Evolutionary conservation across 1,140 invertebrate species (phyloP).

Genomic region (Penaeus indicus): DNA sequence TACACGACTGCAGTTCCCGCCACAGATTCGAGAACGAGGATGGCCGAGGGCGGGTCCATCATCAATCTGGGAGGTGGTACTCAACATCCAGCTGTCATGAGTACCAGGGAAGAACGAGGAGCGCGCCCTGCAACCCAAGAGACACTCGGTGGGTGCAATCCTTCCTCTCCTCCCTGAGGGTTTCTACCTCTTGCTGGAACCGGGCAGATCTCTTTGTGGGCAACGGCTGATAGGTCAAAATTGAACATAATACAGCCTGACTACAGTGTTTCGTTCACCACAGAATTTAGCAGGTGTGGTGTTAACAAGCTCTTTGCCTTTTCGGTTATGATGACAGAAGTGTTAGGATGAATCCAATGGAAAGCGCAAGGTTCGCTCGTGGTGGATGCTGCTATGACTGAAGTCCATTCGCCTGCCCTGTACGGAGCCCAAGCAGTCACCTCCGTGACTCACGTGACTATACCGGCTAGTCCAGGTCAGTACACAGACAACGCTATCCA

Average conservation of each 20-base stretch:
- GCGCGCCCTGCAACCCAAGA: background rate
- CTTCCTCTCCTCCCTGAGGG: conserved; percentile 20
- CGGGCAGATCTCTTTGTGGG: conserved; percentile 40
- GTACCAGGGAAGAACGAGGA: background rate
- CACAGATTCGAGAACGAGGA: conserved; percentile 31
- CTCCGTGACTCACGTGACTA: background rate
- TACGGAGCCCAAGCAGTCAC: conserved; percentile 28
- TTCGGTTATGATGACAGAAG: conserved; percentile 40
- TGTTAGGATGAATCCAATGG: conserved; percentile 43
- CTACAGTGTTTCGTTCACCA: background rate
- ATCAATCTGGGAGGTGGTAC: conserved; percentile 50
- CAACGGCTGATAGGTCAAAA: conserved; percentile 25
- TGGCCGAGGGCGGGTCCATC: conserved; percentile 9
- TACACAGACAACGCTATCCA: no score
- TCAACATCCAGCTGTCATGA: background rate
- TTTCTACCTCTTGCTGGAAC: conserved; percentile 35
- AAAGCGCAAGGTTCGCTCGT: conserved; percentile 19
- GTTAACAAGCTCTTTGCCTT: background rate
- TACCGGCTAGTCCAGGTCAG: background rate
- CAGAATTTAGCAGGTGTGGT: no score
- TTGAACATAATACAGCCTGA: background rate
- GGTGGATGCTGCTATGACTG: conserved; percentile 50
- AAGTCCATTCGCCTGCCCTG: conserved; percentile 46
- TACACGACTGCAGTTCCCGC: no score
- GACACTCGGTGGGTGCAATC: conserved; percentile 1